phyloP scores from a whole-genome alignment of 2,888 invertebrate species.

The Drosophila sordidula region DNA sequence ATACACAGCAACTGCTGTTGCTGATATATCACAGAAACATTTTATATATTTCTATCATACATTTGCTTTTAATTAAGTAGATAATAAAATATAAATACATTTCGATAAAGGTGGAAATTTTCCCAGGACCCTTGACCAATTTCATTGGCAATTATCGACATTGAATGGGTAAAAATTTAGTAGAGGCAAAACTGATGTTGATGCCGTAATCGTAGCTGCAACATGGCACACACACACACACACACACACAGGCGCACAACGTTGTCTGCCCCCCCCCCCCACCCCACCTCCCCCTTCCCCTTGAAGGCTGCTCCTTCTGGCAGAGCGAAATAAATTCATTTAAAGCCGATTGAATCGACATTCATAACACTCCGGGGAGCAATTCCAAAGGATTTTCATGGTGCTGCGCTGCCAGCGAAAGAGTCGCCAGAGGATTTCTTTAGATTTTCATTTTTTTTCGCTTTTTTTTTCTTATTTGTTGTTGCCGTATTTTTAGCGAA shows the following conservation, averaged over 20 bases:
- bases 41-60: no score
- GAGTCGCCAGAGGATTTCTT: slow-evolving; percentile 76
- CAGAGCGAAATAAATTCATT: slow-evolving; percentile 82
- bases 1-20: no score
- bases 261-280: background rate
- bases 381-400: slow-evolving; percentile 82
- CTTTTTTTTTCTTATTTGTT: slow-evolving; percentile 30
- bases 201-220: slow-evolving; percentile 35
- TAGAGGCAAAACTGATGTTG: slow-evolving; percentile 24
- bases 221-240: slow-evolving; percentile 16
- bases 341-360: slow-evolving; percentile 83
- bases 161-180: slow-evolving; percentile 29
- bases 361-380: slow-evolving; percentile 84
- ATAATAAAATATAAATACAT: background rate
- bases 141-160: slow-evolving; percentile 41
- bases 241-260: background rate
- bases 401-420: slow-evolving; percentile 58
- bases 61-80: no score
- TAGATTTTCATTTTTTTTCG: slow-evolving; percentile 71
- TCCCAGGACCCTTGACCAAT: slow-evolving; percentile 16
- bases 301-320: slow-evolving; percentile 12
- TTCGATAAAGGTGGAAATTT: slow-evolving; percentile 1
- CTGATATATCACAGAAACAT: no score
- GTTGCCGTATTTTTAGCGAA: slow-evolving; percentile 15
- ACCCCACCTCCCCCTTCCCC: background rate